These are phyloP conservation scores for Bryconaethiops microstoma DNA, from an alignment of 2,797 vertebrate species.

Conservation along the genomic window DNA sequence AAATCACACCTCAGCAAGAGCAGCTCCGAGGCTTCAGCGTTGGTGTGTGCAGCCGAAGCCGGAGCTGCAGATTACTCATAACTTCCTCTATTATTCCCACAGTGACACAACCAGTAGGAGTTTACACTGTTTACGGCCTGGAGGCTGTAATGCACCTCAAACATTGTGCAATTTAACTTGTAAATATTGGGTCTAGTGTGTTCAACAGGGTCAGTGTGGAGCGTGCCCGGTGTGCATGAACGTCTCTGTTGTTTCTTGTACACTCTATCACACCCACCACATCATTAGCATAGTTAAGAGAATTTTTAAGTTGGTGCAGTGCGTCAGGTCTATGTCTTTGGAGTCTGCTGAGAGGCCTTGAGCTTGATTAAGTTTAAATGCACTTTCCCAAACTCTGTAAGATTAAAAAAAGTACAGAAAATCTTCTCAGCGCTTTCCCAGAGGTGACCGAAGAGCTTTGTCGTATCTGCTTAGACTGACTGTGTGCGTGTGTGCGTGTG, in stretches of 20 bases:
- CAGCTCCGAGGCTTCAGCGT: slow-evolving; percentile 1
- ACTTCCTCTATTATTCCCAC: slow-evolving; percentile 26
- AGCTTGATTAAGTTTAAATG: slow-evolving; percentile 4
- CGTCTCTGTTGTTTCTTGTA: slow-evolving; percentile 43
- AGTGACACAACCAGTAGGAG: slow-evolving; percentile 40
- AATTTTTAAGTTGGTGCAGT: slow-evolving; percentile 69
- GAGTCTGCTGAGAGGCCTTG: slow-evolving; percentile 20
- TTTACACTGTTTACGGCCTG: slow-evolving; percentile 48
- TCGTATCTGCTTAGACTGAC: slow-evolving; percentile 13
- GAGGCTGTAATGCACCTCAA: slow-evolving; percentile 37
- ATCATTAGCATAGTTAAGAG: slow-evolving; percentile 68
- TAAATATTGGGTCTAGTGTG: slow-evolving; percentile 42
- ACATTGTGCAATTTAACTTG: slow-evolving; percentile 43
- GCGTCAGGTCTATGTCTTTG: slow-evolving; percentile 48
- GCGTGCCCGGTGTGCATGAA: slow-evolving; percentile 25
- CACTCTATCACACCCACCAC: slow-evolving; percentile 51
- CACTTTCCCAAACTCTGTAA: not conserved
- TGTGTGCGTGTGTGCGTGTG: no score
- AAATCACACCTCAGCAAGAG: not conserved
- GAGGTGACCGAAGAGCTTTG: slow-evolving; percentile 12
- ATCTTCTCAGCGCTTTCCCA: not conserved
- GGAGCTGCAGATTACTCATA: slow-evolving; percentile 29
- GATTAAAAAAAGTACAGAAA: slow-evolving; percentile 16
- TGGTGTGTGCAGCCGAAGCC: slow-evolving; percentile 34
- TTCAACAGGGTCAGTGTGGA: slow-evolving; percentile 32